These are phyloP conservation scores for Leptopilina clavipes DNA, from an alignment of 1,140 invertebrate species.

Conservation along the genomic window DNA sequence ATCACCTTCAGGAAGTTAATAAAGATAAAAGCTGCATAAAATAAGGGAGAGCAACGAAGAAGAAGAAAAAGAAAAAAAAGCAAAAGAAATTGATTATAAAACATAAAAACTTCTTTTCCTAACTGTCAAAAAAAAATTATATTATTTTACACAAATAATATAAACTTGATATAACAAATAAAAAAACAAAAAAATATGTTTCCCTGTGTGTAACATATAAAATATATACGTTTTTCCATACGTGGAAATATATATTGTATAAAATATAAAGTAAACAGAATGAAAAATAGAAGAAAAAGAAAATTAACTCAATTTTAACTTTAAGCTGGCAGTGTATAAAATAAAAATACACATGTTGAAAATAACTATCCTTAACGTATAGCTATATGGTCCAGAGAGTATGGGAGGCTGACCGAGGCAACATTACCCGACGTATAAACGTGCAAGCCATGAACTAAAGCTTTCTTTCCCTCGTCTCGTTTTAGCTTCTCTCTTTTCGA, in stretches of 20 bases:
- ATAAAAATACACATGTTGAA: constrained; percentile 10
- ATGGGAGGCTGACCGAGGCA: neutral
- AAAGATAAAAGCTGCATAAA: constrained; percentile 15
- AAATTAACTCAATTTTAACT: neutral
- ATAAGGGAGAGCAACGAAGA: neutral
- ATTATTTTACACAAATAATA: no score
- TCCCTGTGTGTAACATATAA: no score
- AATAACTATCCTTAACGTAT: neutral
- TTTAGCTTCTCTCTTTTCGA: neutral
- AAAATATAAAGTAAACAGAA: no score
- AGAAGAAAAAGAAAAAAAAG: neutral
- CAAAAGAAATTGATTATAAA: neutral
- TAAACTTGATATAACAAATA: no score
- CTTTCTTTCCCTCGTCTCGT: constrained; percentile 7
- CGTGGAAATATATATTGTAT: no score
- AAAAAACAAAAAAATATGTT: no score
- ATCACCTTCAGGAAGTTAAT: constrained; percentile 16
- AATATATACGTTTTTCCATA: no score
- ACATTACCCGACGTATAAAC: constrained; percentile 1
- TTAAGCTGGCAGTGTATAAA: neutral
- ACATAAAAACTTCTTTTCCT: neutral
- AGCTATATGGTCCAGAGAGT: neutral
- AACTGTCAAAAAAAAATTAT: no score
- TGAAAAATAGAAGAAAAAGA: no score
- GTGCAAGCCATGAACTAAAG: constrained; percentile 28